Evolutionary conservation across 2,888 invertebrate genomes (phyloP).

Genomic region (Oxyscelio sp.): DNA sequence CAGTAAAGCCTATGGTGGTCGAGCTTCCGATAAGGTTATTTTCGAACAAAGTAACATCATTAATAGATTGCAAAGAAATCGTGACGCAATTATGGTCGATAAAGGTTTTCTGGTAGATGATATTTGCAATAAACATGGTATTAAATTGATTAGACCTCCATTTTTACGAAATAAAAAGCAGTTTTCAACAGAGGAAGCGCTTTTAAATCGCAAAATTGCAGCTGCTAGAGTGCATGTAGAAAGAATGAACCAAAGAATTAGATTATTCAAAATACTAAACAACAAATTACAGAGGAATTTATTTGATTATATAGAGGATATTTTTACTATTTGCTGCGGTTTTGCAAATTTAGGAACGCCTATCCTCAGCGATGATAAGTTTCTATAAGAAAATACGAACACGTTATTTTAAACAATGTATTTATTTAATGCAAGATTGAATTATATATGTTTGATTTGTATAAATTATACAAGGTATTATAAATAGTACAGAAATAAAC

Average conservation of each 20-base stretch:
- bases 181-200: slow-evolving; percentile 19
- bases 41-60: slow-evolving; percentile 54
- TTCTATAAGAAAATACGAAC: too few relatives aligned
- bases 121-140: slow-evolving; percentile 23
- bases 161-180: slow-evolving; percentile 60
- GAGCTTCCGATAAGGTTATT: slow-evolving; percentile 43
- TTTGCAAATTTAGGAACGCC: too few relatives aligned
- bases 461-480: too few relatives aligned
- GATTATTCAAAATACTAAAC: slow-evolving; percentile 38
- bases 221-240: slow-evolving; percentile 20
- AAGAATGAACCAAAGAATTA: slow-evolving; percentile 44
- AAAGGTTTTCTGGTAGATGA: too few relatives aligned
- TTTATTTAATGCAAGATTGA: too few relatives aligned
- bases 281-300: too few relatives aligned
- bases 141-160: slow-evolving; percentile 49
- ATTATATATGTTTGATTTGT: too few relatives aligned
- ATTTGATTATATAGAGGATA: too few relatives aligned
- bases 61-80: slow-evolving; percentile 16
- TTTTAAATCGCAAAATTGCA: slow-evolving; percentile 7
- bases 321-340: too few relatives aligned
- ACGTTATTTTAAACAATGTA: too few relatives aligned
- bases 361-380: too few relatives aligned
- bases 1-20: slow-evolving; percentile 76
- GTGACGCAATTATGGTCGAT: slow-evolving; percentile 71
- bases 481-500: too few relatives aligned